Base-by-base conservation (phyloP, 1,140 invertebrate species). In the Trichonephila clavipes region DNA sequence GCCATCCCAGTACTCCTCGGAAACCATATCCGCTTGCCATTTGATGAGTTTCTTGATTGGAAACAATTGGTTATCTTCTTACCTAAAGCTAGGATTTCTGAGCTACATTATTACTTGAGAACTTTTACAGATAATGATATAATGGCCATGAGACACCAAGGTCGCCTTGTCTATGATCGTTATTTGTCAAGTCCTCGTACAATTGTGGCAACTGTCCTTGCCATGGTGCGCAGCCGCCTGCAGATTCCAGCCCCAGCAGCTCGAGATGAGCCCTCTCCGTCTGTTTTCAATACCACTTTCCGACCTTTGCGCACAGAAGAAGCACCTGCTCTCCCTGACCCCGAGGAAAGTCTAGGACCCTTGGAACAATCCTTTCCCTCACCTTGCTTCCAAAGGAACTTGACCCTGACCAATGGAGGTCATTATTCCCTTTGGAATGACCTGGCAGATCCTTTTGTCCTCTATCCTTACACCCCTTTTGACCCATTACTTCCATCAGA, bases 331-430 rank as follows among this genome's bases (percentile, higher is more conserved):
- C 93, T n/a, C 21, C 97, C 97, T 0, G 98, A 99, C 95, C 98
- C 98, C 24, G 98, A 99, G 95, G 99, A 99, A 95, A 98, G 98
- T 94, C 96, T 99, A 8, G 99, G 99, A 2, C 99, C 99, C 2
- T 96, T 99, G 24, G 99, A 99, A 96, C 97, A 98, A 7, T 97
- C 98, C 0, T 99, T 98, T 96, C 96, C 98, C 0, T 99, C 99
- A 94, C 97, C 98, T 2, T 96, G 97, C 7, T 99, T 97, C 95
- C 97, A 97, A 85, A 97, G 98, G 90, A 99, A 99, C 96, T 99
- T 98, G 95, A 98, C 98, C 21, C 96, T 97, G 34, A 96, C 98
- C 40, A 95, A 98, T 18, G 96, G 97, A 82, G 97, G 98, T 94
- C 97, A 97, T 12, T 97, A 98, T 95, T 97, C 98, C 95, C 96